Conservation (phyloP, 2,888 invertebrate species). For the Ormia ochracea region DNA sequence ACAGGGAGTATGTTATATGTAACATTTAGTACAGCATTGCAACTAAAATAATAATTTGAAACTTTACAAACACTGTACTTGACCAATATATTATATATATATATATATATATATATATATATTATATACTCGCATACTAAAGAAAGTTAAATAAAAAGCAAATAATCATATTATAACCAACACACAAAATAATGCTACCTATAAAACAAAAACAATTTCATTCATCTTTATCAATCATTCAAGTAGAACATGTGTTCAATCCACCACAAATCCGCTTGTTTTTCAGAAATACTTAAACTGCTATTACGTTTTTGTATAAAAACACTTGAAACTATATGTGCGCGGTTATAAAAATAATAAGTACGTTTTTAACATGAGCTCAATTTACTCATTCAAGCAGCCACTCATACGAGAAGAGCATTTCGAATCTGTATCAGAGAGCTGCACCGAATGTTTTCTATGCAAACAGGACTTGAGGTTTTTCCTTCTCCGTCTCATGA, state of each 20-base stretch:
- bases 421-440: too few species aligned
- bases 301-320: background rate
- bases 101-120: too few species aligned
- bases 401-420: background rate
- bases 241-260: constrained; percentile 47
- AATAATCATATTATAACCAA: background rate
- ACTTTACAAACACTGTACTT: constrained; percentile 29
- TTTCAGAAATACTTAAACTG: background rate
- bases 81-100: too few species aligned
- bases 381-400: constrained; percentile 20
- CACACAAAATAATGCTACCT: too few species aligned
- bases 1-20: too few species aligned
- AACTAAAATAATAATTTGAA: background rate
- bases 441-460: too few species aligned
- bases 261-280: constrained; percentile 48
- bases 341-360: background rate
- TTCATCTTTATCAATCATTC: constrained; percentile 48
- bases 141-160: background rate
- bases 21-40: too few species aligned
- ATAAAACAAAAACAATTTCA: constrained; percentile 11
- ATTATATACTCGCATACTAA: too few species aligned
- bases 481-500: too few species aligned
- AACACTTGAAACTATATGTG: background rate
- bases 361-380: constrained; percentile 6
- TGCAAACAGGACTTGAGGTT: too few species aligned